phyloP scores from a whole-genome alignment of 2,113 vertebrate genomes.

The Chloroceryle aenea region DNA sequence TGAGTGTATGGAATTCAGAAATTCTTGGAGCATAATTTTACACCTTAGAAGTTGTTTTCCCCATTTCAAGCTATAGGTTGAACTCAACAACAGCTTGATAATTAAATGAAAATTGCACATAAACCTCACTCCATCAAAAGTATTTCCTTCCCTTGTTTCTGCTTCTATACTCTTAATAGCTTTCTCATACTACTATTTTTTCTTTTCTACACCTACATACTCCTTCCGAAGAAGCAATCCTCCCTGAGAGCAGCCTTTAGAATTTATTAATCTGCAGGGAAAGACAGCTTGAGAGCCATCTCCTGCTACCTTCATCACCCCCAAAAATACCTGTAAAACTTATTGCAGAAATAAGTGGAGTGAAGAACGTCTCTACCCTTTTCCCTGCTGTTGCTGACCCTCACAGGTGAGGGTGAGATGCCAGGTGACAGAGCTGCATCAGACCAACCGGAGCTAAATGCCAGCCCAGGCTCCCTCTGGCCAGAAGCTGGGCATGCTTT shows the following conservation, averaged over 20 bases:
- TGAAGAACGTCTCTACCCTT: fast-evolving
- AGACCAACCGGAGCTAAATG: not conserved
- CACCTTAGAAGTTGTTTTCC: not conserved
- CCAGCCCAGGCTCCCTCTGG: not conserved
- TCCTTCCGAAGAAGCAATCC: not conserved
- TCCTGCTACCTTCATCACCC: not conserved
- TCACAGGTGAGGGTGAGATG: not conserved
- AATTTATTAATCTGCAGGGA: not conserved
- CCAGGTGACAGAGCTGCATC: not conserved
- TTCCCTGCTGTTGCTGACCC: not conserved
- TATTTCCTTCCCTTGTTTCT: not conserved
- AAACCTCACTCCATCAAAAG: not conserved
- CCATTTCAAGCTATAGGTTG: not conserved
- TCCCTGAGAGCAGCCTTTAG: not conserved
- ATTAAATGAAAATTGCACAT: not conserved
- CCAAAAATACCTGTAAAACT: not conserved
- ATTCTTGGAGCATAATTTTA: not conserved
- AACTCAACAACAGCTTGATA: not conserved
- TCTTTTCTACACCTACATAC: not conserved
- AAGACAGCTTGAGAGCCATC: not conserved
- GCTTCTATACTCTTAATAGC: not conserved
- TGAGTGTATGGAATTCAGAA: not conserved
- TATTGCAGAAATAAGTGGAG: not conserved
- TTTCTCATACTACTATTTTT: not conserved
- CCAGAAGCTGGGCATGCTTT: not conserved